Evolutionary conservation across 2,797 vertebrate species (phyloP).

Genomic region (Rhadinocentrus ornatus): DNA sequence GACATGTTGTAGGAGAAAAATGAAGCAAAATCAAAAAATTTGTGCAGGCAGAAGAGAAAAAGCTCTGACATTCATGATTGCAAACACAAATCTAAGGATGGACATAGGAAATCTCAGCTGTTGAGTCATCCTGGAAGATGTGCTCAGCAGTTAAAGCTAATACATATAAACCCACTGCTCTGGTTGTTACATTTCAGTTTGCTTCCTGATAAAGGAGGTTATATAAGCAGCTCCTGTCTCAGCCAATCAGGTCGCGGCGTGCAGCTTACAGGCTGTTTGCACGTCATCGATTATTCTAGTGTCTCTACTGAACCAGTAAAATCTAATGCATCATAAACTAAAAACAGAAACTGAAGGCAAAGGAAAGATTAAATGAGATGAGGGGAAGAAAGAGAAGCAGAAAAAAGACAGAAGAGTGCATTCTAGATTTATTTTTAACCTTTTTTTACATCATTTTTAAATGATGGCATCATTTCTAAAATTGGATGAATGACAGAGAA

Average conservation of each 20-base stretch:
- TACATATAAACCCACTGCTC: not conserved
- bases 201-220: slow-evolving; percentile 34
- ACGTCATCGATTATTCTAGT: slow-evolving; percentile 56
- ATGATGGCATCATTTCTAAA: too few species aligned
- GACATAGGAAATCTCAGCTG: not conserved
- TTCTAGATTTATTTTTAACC: too few species aligned
- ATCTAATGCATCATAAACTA: not conserved
- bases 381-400: not conserved
- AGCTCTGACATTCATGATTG: not conserved
- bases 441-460: too few species aligned
- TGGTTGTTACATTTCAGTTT: not conserved
- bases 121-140: not conserved
- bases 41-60: not conserved
- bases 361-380: not conserved
- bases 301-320: slow-evolving; percentile 4
- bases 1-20: not conserved
- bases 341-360: not conserved
- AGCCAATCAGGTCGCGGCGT: slow-evolving; percentile 49
- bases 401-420: not conserved
- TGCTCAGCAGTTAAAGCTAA: not conserved
- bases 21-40: not conserved
- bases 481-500: too few species aligned
- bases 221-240: slow-evolving; percentile 60
- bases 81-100: not conserved
- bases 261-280: slow-evolving; percentile 46